Evolutionary conservation across 2,888 invertebrate genomes (phyloP).

Genomic region (Nasonovia ribisnigri): DNA sequence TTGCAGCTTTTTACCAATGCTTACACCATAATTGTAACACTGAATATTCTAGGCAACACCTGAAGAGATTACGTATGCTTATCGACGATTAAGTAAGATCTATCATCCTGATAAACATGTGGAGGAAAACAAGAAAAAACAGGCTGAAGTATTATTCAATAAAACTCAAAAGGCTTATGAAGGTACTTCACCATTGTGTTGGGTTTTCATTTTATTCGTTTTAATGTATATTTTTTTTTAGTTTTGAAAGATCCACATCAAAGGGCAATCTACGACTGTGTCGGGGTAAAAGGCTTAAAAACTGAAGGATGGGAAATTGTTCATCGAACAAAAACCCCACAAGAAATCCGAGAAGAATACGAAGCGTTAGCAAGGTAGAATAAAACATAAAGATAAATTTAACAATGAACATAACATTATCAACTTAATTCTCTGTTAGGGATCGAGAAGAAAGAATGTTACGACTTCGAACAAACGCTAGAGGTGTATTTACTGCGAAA

Average conservation of each 20-base stretch:
- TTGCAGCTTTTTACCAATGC: neutral
- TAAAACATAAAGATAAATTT: neutral
- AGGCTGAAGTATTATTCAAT: slow-evolving; percentile 93
- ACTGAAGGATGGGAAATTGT: slow-evolving; percentile 97
- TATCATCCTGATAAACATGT: slow-evolving; percentile 98
- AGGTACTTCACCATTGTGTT: slow-evolving; percentile 74
- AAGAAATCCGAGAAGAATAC: slow-evolving; percentile 97
- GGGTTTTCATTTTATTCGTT: neutral
- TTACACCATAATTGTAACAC: neutral
- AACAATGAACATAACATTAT: slow-evolving; percentile 1
- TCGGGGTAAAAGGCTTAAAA: slow-evolving; percentile 91
- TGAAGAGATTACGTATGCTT: slow-evolving; percentile 95
- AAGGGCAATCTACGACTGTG: slow-evolving; percentile 92
- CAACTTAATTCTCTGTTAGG: slow-evolving; percentile 70
- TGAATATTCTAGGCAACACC: slow-evolving; percentile 81
- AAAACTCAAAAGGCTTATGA: slow-evolving; percentile 95
- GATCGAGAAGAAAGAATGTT: slow-evolving; percentile 89
- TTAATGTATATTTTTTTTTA: slow-evolving; percentile 69
- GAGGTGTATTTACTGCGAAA: slow-evolving; percentile 86
- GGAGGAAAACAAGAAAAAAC: slow-evolving; percentile 84
- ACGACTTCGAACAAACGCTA: slow-evolving; percentile 92
- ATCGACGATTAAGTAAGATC: slow-evolving; percentile 88
- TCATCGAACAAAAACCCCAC: slow-evolving; percentile 89
- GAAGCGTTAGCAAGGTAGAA: slow-evolving; percentile 78
- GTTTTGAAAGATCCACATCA: slow-evolving; percentile 93